Conservation (phyloP, 2,113 vertebrate genomes). For the Petrocephalus zakoni region DNA sequence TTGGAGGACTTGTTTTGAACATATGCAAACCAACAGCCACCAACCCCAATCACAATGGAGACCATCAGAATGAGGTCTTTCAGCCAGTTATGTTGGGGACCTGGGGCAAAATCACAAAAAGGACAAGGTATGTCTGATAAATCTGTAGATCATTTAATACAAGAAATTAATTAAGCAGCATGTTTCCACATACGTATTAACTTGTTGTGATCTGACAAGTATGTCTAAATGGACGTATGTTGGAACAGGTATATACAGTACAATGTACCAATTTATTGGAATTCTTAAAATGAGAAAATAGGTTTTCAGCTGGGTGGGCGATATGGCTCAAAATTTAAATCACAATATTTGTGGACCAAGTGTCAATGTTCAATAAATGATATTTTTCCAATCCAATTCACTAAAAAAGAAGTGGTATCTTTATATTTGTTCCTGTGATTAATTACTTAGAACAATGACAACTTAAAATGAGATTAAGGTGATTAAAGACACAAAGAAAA, state of each 20-base stretch:
- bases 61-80: slow-evolving; percentile 93
- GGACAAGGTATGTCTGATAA: background rate
- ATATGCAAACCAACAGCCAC: slow-evolving; percentile 98
- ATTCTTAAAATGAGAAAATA: background rate
- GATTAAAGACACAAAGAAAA: too few relatives aligned
- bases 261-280: too few relatives aligned
- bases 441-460: background rate
- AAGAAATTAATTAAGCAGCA: background rate
- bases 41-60: slow-evolving; percentile 93
- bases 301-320: background rate
- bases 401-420: background rate
- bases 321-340: background rate
- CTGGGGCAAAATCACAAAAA: slow-evolving; percentile 48
- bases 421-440: background rate
- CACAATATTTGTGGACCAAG: background rate
- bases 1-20: slow-evolving; percentile 92
- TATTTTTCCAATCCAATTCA: background rate
- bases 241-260: background rate
- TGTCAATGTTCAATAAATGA: background rate
- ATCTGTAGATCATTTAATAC: background rate
- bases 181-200: background rate
- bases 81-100: slow-evolving; percentile 94
- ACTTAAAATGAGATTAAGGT: background rate
- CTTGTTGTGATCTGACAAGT: background rate
- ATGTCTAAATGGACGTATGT: background rate